Conservation (phyloP, 2,888 invertebrate species). For the Agrilus cyanescens region DNA sequence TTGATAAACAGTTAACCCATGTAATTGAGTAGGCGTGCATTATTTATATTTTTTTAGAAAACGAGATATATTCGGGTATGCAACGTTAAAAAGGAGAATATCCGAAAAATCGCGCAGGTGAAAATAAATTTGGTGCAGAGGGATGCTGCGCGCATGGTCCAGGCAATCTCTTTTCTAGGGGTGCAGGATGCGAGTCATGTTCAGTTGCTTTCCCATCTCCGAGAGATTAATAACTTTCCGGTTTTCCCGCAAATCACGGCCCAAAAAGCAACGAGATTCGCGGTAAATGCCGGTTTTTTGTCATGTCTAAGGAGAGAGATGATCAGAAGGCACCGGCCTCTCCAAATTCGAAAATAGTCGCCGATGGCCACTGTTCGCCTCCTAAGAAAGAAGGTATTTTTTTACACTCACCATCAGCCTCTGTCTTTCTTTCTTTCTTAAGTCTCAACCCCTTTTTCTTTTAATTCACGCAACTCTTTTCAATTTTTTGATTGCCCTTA, state of each 20-base stretch:
- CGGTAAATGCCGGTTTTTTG: constrained; percentile 28
- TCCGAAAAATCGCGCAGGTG: constrained; percentile 14
- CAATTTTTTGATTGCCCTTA: not conserved
- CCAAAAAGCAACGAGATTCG: constrained; percentile 24
- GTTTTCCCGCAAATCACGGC: constrained; percentile 24
- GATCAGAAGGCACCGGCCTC: constrained; percentile 28
- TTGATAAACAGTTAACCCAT: no score
- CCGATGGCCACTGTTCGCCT: constrained; percentile 35
- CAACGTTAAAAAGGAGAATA: constrained; percentile 8
- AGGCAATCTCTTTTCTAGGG: constrained; percentile 20
- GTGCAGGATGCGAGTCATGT: constrained; percentile 16
- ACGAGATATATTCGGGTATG: no score
- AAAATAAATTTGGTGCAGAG: constrained; percentile 12
- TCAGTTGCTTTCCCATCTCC: constrained; percentile 17
- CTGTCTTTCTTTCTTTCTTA: constrained; percentile 6
- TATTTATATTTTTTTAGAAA: no score
- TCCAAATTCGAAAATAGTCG: constrained; percentile 28
- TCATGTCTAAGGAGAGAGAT: constrained; percentile 32
- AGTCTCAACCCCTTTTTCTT: no score
- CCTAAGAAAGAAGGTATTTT: constrained; percentile 30
- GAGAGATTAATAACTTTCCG: constrained; percentile 12
- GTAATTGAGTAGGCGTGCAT: no score
- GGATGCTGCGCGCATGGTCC: constrained; percentile 21
- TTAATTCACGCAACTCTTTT: no score
- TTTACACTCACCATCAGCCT: constrained; percentile 4